Evolutionary conservation across 2,797 vertebrate genomes (phyloP).

Genomic region (Denticeps clupeoides): DNA sequence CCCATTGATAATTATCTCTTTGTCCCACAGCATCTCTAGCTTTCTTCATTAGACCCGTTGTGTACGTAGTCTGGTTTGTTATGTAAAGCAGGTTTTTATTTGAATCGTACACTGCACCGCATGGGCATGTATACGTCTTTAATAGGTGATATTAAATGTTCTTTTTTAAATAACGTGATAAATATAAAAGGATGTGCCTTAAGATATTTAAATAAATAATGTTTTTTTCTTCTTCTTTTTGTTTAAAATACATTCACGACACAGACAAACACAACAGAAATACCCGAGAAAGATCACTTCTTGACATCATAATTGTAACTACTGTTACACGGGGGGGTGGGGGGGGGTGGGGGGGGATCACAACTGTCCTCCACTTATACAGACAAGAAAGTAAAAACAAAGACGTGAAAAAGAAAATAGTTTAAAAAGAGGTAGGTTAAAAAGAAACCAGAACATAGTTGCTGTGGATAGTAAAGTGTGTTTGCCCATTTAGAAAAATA

Average conservation of each 20-base stretch:
- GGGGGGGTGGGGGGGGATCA: too few relatives aligned
- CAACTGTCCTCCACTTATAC: too few relatives aligned
- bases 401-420: too few relatives aligned
- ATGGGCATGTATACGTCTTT: background rate
- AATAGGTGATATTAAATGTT: background rate
- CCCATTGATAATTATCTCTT: background rate
- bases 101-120: slow-evolving; percentile 2
- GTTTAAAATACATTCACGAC: slow-evolving; percentile 29
- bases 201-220: slow-evolving; percentile 31
- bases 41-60: slow-evolving; percentile 4
- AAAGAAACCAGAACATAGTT: too few relatives aligned
- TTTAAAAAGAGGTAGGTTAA: too few relatives aligned
- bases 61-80: background rate
- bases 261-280: slow-evolving; percentile 22
- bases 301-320: too few relatives aligned
- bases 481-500: too few relatives aligned
- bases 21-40: slow-evolving; percentile 1
- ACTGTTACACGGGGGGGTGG: too few relatives aligned
- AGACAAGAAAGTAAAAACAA: too few relatives aligned
- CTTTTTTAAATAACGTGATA: slow-evolving; percentile 31
- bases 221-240: slow-evolving; percentile 12
- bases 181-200: slow-evolving; percentile 30
- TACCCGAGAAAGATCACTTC: slow-evolving; percentile 9
- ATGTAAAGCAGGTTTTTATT: background rate
- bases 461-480: too few relatives aligned